Evolutionary conservation across 2,113 vertebrate genomes (phyloP).

Genomic region (Phoenicopterus ruber): DNA sequence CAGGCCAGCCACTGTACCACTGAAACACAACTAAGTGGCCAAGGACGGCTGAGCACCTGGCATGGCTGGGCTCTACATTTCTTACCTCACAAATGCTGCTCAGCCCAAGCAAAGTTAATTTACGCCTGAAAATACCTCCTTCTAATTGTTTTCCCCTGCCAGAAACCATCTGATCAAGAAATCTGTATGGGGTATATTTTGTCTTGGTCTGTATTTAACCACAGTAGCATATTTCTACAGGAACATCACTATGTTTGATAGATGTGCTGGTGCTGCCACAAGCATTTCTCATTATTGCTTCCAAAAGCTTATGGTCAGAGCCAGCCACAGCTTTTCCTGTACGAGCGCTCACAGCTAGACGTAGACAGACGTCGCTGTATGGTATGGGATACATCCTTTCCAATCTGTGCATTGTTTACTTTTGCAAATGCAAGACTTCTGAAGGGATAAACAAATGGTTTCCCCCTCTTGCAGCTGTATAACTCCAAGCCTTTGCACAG

Average conservation of each 20-base stretch:
- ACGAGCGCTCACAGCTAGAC: not conserved
- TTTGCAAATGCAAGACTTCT: not conserved
- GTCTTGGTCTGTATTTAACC: not conserved
- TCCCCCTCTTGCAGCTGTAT: not conserved
- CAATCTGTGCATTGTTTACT: not conserved
- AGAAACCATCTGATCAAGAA: not conserved
- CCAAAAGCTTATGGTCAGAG: slow-evolving; percentile 11
- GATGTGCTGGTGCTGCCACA: not conserved
- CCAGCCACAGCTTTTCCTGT: not conserved
- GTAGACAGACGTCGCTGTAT: not conserved
- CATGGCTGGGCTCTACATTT: not conserved
- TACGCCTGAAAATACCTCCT: not conserved
- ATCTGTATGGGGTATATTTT: not conserved
- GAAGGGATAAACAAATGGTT: slow-evolving; percentile 16
- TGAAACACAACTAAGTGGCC: not conserved
- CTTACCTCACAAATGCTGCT: not conserved
- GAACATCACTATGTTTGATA: not conserved
- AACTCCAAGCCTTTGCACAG: not conserved
- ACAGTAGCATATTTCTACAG: not conserved
- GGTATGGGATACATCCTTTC: not conserved
- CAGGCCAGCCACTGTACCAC: not conserved
- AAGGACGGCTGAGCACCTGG: not conserved
- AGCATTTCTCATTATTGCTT: slow-evolving; percentile 18
- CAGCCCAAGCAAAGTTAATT: not conserved
- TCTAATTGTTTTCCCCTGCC: not conserved